phyloP scores from a whole-genome alignment of 2,888 invertebrate genomes.

The Aspidiotus rigidus region DNA sequence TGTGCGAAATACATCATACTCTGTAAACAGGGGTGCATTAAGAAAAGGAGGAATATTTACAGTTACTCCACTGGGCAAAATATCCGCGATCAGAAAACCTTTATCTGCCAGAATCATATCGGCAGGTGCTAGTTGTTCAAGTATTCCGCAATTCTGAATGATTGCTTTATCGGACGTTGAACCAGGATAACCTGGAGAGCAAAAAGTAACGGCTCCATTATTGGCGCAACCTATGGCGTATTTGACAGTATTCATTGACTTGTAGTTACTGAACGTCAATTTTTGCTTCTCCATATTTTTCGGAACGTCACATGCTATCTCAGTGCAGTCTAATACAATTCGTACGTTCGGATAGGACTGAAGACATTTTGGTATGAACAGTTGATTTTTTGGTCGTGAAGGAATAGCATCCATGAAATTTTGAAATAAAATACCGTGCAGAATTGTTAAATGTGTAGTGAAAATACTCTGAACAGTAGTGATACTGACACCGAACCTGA shows the following conservation, averaged over 20 bases:
- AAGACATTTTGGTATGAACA: not conserved
- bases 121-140: not conserved
- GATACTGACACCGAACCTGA: too few species aligned
- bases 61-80: not conserved
- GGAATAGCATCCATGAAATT: too few species aligned
- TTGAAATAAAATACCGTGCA: too few species aligned
- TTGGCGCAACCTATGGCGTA: not conserved
- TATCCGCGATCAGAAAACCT: not conserved
- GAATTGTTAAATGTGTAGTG: too few species aligned
- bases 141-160: not conserved
- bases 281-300: not conserved
- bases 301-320: not conserved
- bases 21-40: not conserved
- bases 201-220: not conserved
- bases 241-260: not conserved
- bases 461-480: too few species aligned
- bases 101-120: conserved; percentile 3
- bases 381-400: too few species aligned
- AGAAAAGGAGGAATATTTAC: not conserved
- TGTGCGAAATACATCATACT: not conserved
- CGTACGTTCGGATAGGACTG: not conserved
- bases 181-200: not conserved
- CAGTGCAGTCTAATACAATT: not conserved
- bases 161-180: not conserved
- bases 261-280: not conserved